phyloP scores from a whole-genome alignment of 2,888 invertebrate species.

The Erebia palarica region DNA sequence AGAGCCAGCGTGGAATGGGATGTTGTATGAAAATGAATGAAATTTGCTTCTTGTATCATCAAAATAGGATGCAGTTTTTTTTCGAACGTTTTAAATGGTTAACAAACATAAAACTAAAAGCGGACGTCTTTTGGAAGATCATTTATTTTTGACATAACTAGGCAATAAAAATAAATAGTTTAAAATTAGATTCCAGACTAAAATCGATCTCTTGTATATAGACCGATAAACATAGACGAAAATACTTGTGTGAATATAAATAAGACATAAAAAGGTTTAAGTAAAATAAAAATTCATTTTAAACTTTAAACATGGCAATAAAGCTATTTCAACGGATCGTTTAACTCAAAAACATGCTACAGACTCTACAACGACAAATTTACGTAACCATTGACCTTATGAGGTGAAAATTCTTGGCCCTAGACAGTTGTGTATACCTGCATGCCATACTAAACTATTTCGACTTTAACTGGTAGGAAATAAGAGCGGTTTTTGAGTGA shows the following conservation, averaged over 20 bases:
- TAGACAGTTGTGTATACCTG: background rate
- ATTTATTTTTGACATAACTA: no score
- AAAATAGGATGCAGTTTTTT: no score
- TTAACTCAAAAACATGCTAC: constrained; percentile 7
- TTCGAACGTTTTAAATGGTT: no score
- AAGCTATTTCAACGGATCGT: constrained; percentile 9
- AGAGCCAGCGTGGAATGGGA: no score
- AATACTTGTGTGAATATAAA: background rate
- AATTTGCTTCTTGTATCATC: no score
- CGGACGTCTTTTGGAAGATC: no score
- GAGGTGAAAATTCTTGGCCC: constrained; percentile 28
- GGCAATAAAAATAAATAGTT: no score
- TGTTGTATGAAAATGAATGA: no score
- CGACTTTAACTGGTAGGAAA: background rate
- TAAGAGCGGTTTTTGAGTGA: constrained; percentile 1
- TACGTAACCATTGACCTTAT: constrained; percentile 23
- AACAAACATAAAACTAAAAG: no score
- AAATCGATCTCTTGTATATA: no score
- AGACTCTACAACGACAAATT: constrained; percentile 23
- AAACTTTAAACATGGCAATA: constrained; percentile 3
- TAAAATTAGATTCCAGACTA: no score
- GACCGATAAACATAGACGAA: no score
- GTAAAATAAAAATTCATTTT: background rate
- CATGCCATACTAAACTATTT: background rate
- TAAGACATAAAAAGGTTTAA: background rate